Evolutionary conservation across 2,113 vertebrate species (phyloP).

Genomic region (Istiophorus platypterus): DNA sequence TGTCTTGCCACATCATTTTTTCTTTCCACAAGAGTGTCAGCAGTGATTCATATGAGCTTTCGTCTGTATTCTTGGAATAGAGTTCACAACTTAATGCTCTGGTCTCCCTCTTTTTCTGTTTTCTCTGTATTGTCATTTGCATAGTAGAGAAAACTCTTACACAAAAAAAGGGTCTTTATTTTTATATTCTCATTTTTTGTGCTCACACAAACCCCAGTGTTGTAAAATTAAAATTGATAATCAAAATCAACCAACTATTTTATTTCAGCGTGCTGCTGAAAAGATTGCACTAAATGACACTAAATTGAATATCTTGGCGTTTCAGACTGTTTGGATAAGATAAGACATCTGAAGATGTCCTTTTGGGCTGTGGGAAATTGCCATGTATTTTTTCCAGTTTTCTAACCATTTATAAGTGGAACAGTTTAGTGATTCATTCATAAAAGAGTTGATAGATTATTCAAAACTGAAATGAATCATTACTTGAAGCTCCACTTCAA

Average conservation of each 20-base stretch:
- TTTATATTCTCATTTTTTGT: background rate
- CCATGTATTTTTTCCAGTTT: background rate
- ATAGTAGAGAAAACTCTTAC: background rate
- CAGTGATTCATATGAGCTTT: constrained; percentile 1
- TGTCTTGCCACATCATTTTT: background rate
- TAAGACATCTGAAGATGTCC: background rate
- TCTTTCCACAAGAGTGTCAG: background rate
- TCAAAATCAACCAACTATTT: background rate
- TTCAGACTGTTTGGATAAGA: background rate
- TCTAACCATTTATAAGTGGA: background rate
- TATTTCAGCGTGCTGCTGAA: background rate
- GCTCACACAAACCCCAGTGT: background rate
- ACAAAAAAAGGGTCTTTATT: background rate
- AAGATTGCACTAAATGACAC: background rate
- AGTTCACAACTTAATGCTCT: background rate
- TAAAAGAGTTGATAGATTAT: background rate
- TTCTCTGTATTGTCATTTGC: background rate
- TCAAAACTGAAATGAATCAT: too few relatives aligned
- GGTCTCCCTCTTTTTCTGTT: background rate
- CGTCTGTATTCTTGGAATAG: background rate
- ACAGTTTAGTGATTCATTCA: background rate
- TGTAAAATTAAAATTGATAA: background rate
- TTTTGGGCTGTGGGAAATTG: background rate
- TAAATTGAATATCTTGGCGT: background rate
- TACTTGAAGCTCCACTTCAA: too few relatives aligned